Evolutionary conservation across 1,140 invertebrate genomes (phyloP), one percentile per base, ranked within the genome.

Genomic region (Ooceraea biroi): DNA sequence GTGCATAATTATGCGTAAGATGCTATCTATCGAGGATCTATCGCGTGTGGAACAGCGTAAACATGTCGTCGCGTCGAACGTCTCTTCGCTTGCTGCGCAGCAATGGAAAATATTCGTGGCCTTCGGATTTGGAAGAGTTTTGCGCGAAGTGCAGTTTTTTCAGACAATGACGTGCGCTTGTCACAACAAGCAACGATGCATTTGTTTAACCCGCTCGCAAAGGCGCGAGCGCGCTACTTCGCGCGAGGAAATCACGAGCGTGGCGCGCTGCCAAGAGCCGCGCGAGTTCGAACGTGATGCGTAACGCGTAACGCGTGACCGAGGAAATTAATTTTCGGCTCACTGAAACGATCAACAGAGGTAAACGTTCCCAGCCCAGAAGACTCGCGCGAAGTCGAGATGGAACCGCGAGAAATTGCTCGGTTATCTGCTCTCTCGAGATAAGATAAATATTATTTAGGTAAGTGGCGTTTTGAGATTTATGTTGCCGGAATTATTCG

Each of bases 141-240:
- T 72, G 84, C 68, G 78, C 73, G 61, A 83, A 78, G 57, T 83
- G 78, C 71, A 85, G 44, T 74, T 80, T n/a, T n/a, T n/a, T 76
- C 65, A 83, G 58, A 84, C 76, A 58, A 61, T 63, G 86, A 60
- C 80, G 74, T 65, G 76, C 82, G 76, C 74, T 82, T 85, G 88
- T 90, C 86, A 77, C 85, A 73, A 90, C 77, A 85, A 84, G 46
- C 80, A 36, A 7, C 50, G 80, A 85, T 58, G 71, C 63, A 85
- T 84, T 87, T 84, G 73, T 87, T 87, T 83, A 74, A 46, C 27
- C 30, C 48, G 55, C 65, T 71, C 78, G 58, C 73, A 55, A 73
- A 83, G 85, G 77, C 55, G 71, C 69, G 82, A 66, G 77, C 52
- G 19, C 65, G 78, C n/a, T n/a, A n/a, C n/a, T n/a, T n/a, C 83